Evolutionary conservation across 92 coral and sea anemone genomes (phyloP).

Genomic region (Zoanthus sansibaricus): DNA sequence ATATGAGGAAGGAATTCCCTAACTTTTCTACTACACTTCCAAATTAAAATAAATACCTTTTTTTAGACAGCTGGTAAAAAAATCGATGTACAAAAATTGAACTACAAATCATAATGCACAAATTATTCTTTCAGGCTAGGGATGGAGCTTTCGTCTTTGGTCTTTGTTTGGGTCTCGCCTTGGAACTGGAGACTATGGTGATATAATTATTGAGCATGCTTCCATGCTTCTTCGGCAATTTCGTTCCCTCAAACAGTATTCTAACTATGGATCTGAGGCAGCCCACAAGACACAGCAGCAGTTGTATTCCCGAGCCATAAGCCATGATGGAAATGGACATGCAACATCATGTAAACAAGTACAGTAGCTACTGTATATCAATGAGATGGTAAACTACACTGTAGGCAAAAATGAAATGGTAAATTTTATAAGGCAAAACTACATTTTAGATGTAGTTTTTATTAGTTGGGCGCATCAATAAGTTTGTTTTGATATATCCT

Average conservation of each 20-base stretch:
- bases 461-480: not conserved
- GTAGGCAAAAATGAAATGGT: no score
- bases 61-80: no score
- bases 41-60: no score
- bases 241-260: conserved; percentile 25
- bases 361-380: no score
- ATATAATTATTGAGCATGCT: conserved; percentile 22
- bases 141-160: conserved; percentile 17
- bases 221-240: conserved; percentile 29
- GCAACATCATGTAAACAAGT: conserved; percentile 32
- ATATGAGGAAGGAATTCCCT: no score
- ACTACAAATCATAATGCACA: not conserved
- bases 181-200: conserved; percentile 33
- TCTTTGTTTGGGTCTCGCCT: conserved; percentile 18
- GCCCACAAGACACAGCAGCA: conserved; percentile 34
- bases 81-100: no score
- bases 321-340: conserved; percentile 36
- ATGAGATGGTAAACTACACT: no score
- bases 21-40: no score
- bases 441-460: no score
- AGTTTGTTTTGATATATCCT: not conserved
- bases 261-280: conserved; percentile 28
- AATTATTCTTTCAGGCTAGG: conserved; percentile 11
- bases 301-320: conserved; percentile 15
- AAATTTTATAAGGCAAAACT: no score